Evolutionary conservation across 2,113 vertebrate species (phyloP).

Genomic region (Vidua macroura): DNA sequence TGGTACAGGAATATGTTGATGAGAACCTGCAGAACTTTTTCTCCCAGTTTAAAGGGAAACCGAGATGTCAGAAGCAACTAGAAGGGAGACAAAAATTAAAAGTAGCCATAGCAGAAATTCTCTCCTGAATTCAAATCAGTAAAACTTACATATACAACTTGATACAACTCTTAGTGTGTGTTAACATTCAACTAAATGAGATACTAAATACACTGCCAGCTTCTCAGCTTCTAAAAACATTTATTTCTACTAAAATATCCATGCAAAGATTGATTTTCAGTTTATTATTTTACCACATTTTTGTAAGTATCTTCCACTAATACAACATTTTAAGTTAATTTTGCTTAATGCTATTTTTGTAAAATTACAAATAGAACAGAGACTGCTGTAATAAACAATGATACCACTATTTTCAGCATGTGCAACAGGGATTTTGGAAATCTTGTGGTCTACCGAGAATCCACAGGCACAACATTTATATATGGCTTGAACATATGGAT

Average conservation of each 20-base stretch:
- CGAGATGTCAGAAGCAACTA: constrained; percentile 85
- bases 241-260: background rate
- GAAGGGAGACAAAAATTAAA: constrained; percentile 33
- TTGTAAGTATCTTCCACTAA: background rate
- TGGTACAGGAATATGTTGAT: constrained; percentile 94
- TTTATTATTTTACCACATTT: background rate
- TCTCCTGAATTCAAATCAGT: background rate
- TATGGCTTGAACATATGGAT: background rate
- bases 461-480: background rate
- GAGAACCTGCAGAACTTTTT: constrained; percentile 89
- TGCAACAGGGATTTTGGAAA: background rate
- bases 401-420: background rate
- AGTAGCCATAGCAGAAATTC: background rate
- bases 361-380: background rate
- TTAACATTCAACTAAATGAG: background rate
- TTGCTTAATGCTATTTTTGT: background rate
- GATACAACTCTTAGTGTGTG: background rate
- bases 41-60: constrained; percentile 90
- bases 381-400: background rate
- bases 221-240: background rate
- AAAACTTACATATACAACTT: background rate
- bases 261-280: background rate
- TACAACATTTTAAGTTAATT: background rate
- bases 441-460: background rate
- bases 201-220: background rate